These are phyloP conservation scores for Chrysogorgia sp. DNA, from an alignment of 92 coral and sea anemone genomes.

Conservation along the genomic window DNA sequence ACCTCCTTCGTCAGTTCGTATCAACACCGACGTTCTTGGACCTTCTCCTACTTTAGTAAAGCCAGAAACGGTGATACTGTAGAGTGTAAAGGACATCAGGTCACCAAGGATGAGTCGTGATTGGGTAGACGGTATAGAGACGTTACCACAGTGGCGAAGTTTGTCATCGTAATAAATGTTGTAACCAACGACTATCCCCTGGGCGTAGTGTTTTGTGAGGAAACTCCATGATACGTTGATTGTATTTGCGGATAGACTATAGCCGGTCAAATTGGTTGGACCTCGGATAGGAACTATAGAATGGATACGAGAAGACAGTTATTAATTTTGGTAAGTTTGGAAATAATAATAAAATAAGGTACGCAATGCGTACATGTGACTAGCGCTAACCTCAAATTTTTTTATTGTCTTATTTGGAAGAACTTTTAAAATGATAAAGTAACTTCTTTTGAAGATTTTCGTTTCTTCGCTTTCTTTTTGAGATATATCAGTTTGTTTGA, in stretches of 20 bases:
- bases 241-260: background rate
- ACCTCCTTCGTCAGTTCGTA: slow-evolving; percentile 15
- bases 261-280: slow-evolving; percentile 3
- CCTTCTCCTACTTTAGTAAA: slow-evolving; percentile 27
- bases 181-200: slow-evolving; percentile 58
- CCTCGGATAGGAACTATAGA: slow-evolving; percentile 22
- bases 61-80: slow-evolving; percentile 11
- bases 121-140: slow-evolving; percentile 7
- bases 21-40: slow-evolving; percentile 2
- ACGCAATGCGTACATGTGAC: too few species aligned
- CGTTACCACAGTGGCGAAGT: background rate
- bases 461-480: too few species aligned
- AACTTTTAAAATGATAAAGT: too few species aligned
- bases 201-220: slow-evolving; percentile 49
- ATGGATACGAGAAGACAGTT: too few species aligned
- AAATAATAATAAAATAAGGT: too few species aligned
- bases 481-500: too few species aligned
- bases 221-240: slow-evolving; percentile 58
- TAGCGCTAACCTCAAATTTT: too few species aligned
- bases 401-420: too few species aligned
- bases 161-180: slow-evolving; percentile 26
- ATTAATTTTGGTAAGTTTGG: too few species aligned
- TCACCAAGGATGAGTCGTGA: background rate
- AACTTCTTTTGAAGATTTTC: too few species aligned
- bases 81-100: background rate